phyloP scores from a whole-genome alignment of 2,888 invertebrate genomes.

The Meandrusa payeni region DNA sequence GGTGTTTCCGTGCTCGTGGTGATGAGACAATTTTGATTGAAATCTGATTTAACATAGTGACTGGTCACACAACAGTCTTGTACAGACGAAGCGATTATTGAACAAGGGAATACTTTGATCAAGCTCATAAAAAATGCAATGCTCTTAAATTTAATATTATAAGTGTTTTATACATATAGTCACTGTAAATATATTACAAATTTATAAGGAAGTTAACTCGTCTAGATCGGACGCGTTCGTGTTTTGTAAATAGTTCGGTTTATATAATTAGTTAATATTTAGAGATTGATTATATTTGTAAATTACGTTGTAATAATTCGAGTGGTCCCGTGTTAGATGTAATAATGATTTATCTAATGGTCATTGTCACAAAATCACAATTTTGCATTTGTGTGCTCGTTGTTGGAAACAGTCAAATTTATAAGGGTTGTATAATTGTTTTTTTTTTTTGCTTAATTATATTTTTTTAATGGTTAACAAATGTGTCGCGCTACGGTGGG shows the following conservation, averaged over 20 bases:
- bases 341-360: constrained; percentile 65
- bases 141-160: constrained; percentile 59
- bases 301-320: constrained; percentile 71
- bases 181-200: constrained; percentile 77
- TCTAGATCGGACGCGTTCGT: constrained; percentile 61
- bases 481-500: constrained; percentile 64
- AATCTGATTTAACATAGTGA: constrained; percentile 35
- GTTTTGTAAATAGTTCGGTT: constrained; percentile 76
- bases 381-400: constrained; percentile 64
- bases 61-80: constrained; percentile 43
- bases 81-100: constrained; percentile 39
- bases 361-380: constrained; percentile 78
- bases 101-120: constrained; percentile 73
- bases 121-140: constrained; percentile 74
- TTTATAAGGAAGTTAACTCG: constrained; percentile 63
- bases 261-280: constrained; percentile 68
- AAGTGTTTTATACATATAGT: constrained; percentile 70
- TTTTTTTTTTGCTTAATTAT: constrained; percentile 56
- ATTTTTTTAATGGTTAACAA: constrained; percentile 53
- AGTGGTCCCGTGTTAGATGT: constrained; percentile 69
- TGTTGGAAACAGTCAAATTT: constrained; percentile 58
- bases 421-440: constrained; percentile 61
- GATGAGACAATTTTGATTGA: constrained; percentile 32
- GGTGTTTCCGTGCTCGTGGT: constrained; percentile 44
- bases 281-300: constrained; percentile 75